phyloP scores from a whole-genome alignment of 2,888 invertebrate genomes.

The Hartigia nigra region DNA sequence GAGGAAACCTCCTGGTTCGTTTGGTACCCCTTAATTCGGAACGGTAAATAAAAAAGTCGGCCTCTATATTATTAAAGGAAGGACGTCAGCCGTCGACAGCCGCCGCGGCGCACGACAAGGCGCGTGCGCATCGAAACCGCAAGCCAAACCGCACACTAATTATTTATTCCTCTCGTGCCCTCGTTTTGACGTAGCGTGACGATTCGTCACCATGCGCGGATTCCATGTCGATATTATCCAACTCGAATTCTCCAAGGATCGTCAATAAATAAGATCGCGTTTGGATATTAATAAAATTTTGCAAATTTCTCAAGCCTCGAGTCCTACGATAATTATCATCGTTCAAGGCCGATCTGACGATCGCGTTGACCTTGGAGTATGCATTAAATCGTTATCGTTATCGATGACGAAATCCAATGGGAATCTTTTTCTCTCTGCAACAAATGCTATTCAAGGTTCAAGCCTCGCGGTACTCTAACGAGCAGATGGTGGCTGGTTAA shows the following conservation, averaged over 20 bases:
- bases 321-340: background rate
- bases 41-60: conserved; percentile 5
- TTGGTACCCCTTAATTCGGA: conserved; percentile 2
- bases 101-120: conserved; percentile 36
- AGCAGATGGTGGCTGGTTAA: conserved; percentile 48
- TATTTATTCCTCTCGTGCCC: conserved; percentile 53
- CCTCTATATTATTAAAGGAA: conserved; percentile 36
- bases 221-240: background rate
- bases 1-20: conserved; percentile 1
- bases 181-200: conserved; percentile 42
- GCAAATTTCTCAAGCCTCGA: background rate
- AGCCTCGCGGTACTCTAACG: conserved; percentile 33
- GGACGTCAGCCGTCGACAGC: conserved; percentile 37
- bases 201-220: conserved; percentile 16
- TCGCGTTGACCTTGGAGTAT: background rate
- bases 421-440: background rate
- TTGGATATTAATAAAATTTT: background rate
- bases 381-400: background rate
- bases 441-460: background rate
- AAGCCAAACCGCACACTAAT: conserved; percentile 56
- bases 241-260: background rate
- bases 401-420: background rate
- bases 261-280: background rate
- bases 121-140: conserved; percentile 57
- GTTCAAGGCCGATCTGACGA: background rate